phyloP scores from a whole-genome alignment of 2,113 vertebrate species.

The Suricata suricatta region DNA sequence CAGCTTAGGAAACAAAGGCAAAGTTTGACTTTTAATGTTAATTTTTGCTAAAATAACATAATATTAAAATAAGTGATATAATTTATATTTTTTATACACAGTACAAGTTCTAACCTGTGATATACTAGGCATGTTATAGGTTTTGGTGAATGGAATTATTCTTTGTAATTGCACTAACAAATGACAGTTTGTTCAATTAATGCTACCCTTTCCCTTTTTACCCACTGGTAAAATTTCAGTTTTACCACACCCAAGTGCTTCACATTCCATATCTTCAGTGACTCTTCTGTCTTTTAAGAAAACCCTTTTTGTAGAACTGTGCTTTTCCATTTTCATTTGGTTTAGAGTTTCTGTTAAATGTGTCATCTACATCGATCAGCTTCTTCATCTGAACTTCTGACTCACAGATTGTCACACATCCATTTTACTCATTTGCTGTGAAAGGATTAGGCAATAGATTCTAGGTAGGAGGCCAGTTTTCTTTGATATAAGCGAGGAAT shows the following conservation, averaged over 20 bases:
- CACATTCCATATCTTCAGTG: background rate
- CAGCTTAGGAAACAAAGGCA: slow-evolving; percentile 98
- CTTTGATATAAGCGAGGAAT: background rate
- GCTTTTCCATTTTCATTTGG: slow-evolving; percentile 12
- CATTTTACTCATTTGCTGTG: background rate
- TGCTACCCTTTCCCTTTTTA: background rate
- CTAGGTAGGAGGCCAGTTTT: background rate
- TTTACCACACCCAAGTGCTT: background rate
- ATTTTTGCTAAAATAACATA: slow-evolving; percentile 31
- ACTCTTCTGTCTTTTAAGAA: background rate
- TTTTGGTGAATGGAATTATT: slow-evolving; percentile 37
- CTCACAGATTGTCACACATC: background rate
- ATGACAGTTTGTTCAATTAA: background rate
- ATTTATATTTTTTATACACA: background rate
- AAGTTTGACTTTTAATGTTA: slow-evolving; percentile 63
- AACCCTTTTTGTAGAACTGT: background rate
- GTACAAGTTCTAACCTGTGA: background rate
- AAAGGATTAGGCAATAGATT: background rate
- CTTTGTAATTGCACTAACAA: slow-evolving; percentile 1
- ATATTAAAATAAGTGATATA: background rate
- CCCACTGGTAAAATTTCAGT: background rate
- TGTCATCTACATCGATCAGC: background rate
- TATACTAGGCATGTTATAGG: background rate
- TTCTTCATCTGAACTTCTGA: background rate
- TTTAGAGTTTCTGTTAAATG: background rate